Base-by-base conservation (phyloP, 2,888 invertebrate genomes). In the Scelioninae gen. 2 region DNA sequence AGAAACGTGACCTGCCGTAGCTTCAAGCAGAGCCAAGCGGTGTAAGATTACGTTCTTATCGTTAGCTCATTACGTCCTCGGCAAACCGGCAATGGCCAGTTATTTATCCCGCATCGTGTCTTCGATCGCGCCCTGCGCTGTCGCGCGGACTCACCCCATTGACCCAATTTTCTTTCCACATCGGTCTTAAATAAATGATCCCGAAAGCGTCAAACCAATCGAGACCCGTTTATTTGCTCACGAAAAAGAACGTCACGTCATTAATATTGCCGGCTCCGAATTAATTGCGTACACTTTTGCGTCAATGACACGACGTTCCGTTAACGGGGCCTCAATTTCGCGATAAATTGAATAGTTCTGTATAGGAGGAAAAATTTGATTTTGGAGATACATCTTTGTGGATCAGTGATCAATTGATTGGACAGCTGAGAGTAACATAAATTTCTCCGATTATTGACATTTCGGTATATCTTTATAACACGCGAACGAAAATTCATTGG, bases 91-190 rank as follows among this genome's bases (percentile, higher is more conserved):
- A 43, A 48, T 60, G 55, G 48, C 37, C 45, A 52, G 79, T 81
- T 82, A 83, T 84, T 83, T 83, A 83, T 83, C 79, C 76, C 65
- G 63, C 75, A 79, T 80, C 78, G 78, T 79, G 78, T 67, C 77
- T 79, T 79, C 78, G 77, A 80, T 81, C 76, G 78, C 78, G 70
- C 69, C 61, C 39, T 37, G 37, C 46, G 39, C 33, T 50, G 60
- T 50, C 61, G 48, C 63, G 68, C 33, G 52, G 73, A 70, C 57
- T 70, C 75, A 74, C 80, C 77, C 79, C 77, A 79, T 81, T 84
- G 84, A 84, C 84, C 85, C 79, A 85, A 84, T 84, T 85, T 82
- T 78, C 77, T 78, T 80, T 80, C 81, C 79, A 81, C 81, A n/a
- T 82, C 81, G 75, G 74, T 73, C 79, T 78, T 79, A 81, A 82